Evolutionary conservation across 1,140 invertebrate species (phyloP).

Genomic region (Euura saliciscinereae): DNA sequence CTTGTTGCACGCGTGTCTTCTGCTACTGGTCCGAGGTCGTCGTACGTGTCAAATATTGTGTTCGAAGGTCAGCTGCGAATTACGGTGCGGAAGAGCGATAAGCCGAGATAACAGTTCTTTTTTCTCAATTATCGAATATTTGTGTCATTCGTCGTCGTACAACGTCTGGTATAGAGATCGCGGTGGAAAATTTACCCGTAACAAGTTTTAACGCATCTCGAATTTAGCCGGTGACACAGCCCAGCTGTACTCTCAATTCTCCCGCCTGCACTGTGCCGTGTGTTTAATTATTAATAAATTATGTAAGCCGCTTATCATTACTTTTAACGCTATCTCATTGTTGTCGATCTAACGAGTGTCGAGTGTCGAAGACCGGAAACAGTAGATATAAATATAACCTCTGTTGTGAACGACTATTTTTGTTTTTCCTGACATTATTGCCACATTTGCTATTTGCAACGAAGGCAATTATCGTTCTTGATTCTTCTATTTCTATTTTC

Average conservation of each 20-base stretch:
- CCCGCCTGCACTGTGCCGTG: background rate
- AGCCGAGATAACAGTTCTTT: background rate
- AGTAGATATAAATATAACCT: background rate
- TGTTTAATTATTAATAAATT: slow-evolving; percentile 6
- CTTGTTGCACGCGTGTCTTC: background rate
- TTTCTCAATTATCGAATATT: background rate
- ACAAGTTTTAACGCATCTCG: background rate
- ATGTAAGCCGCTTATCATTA: background rate
- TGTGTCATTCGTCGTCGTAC: no score
- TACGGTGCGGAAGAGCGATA: background rate
- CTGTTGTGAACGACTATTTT: background rate
- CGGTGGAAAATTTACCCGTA: no score
- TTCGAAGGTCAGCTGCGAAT: background rate
- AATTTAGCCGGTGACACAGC: background rate
- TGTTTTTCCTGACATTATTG: background rate
- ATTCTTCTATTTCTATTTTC: background rate
- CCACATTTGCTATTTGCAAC: background rate
- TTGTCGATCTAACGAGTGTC: background rate
- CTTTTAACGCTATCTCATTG: background rate
- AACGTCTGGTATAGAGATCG: no score
- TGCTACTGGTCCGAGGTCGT: no score
- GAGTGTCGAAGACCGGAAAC: no score
- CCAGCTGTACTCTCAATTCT: background rate
- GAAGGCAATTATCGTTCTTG: background rate
- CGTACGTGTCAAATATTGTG: background rate